Evolutionary conservation across 2,113 vertebrate genomes (phyloP).

Genomic region (Gadus chalcogrammus): DNA sequence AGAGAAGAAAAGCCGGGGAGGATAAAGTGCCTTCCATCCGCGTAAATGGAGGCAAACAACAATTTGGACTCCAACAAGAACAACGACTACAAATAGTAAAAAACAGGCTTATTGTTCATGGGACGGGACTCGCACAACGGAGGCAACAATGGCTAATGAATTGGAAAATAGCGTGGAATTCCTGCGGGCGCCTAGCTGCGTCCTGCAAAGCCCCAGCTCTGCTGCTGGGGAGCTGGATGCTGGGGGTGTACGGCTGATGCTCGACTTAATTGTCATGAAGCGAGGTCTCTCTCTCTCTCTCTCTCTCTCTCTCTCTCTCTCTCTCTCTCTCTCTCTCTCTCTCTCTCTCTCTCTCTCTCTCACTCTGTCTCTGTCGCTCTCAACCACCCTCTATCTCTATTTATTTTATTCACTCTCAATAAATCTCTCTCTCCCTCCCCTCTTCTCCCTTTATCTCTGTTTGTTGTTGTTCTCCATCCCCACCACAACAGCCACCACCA

Average conservation of each 20-base stretch:
- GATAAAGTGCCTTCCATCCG: conserved; percentile 35
- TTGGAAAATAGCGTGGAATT: conserved; percentile 24
- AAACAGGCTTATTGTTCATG: conserved; percentile 44
- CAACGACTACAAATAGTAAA: background rate
- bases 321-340: conserved; percentile 2
- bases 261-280: conserved; percentile 49
- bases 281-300: background rate
- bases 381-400: conserved; percentile 12
- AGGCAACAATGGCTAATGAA: conserved; percentile 20
- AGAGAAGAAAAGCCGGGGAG: conserved; percentile 41
- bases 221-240: conserved; percentile 11
- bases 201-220: conserved; percentile 22
- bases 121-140: conserved; percentile 30
- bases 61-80: conserved; percentile 26
- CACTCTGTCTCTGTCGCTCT: background rate
- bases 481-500: background rate
- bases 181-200: conserved; percentile 4
- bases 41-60: conserved; percentile 39
- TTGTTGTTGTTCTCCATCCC: background rate
- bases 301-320: background rate
- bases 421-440: background rate
- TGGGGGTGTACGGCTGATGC: conserved; percentile 41
- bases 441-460: background rate
- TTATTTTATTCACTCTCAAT: conserved; percentile 22
- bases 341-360: background rate